Conservation (phyloP, 2,113 vertebrate genomes). For the Oreocharis arfaki region DNA sequence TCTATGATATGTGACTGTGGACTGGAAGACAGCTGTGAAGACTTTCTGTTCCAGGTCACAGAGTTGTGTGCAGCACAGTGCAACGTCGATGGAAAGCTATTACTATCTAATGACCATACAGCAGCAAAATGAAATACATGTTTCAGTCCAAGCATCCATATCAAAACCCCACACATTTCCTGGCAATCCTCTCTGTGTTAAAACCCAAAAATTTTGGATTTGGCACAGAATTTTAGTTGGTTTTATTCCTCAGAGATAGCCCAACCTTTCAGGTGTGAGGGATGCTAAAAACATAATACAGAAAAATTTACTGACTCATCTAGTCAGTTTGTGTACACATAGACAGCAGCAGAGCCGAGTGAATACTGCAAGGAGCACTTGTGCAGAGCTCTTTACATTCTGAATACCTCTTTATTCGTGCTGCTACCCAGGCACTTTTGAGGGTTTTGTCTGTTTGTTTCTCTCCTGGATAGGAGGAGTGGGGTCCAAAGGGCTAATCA, state of each 20-base stretch:
- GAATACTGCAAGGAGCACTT: not conserved
- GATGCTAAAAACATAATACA: not conserved
- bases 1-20: not conserved
- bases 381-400: not conserved
- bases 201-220: not conserved
- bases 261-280: not conserved
- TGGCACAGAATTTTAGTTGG: not conserved
- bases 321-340: not conserved
- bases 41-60: not conserved
- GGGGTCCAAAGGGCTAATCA: not conserved
- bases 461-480: not conserved
- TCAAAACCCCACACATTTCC: not conserved
- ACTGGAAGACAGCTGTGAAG: not conserved
- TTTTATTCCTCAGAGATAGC: not conserved
- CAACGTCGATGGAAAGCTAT: accelerated
- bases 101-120: not conserved
- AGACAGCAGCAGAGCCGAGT: not conserved
- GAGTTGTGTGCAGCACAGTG: not conserved
- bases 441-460: not conserved
- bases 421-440: not conserved
- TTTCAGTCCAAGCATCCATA: not conserved
- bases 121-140: not conserved
- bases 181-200: not conserved
- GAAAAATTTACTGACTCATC: not conserved
- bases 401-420: not conserved